Evolutionary conservation across 2,113 vertebrate genomes (phyloP), one percentile per base, ranked within the genome.

Genomic region (Psephotus haematonotus): DNA sequence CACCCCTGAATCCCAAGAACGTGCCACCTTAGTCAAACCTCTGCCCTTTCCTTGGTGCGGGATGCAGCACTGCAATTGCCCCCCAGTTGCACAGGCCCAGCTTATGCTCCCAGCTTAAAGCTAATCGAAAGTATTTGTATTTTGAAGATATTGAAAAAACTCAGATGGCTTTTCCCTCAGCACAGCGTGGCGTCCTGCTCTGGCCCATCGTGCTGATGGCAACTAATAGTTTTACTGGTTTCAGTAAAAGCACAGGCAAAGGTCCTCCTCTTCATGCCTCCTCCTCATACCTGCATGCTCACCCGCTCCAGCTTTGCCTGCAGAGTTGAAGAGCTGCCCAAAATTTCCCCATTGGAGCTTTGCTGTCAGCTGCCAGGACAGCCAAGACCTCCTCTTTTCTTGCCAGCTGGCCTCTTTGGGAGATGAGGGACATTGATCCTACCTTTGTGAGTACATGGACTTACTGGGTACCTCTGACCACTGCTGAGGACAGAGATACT

Each of bases 381-480:
- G 6, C 23, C 3, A 3, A 27, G n/a, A 82, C 15, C 5, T 37
- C 29, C 50, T n/a, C n/a, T 41, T 41, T 68, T 37, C 41, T 79
- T 2, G 0, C 52, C 57, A 78, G 33, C 7, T 1, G 0, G 20
- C 22, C 22, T 57, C 29, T 77, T 20, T 62, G 63, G 33, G 27
- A 84, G n/a, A 20, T 4, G 37, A 70, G 37, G 37, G n/a, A 46
- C 63, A 87, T 64, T 37, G 44, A 64, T 27, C 35, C 70, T 55
- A 7, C 37, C 37, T 25, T 25, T 46, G 50, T 53, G 68, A 62
- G 31, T n/a, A 57, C 52, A 4, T 1, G 2, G 39, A 55, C 49
- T 90, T 80, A 28, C 19, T 25, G n/a, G 7, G 3, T 53, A 41
- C 13, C 20, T 68, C 1, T 0, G 0, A 19, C 17, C 18, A 7